phyloP scores from a whole-genome alignment of 2,888 invertebrate genomes.

The Halocaridina rubra region DNA sequence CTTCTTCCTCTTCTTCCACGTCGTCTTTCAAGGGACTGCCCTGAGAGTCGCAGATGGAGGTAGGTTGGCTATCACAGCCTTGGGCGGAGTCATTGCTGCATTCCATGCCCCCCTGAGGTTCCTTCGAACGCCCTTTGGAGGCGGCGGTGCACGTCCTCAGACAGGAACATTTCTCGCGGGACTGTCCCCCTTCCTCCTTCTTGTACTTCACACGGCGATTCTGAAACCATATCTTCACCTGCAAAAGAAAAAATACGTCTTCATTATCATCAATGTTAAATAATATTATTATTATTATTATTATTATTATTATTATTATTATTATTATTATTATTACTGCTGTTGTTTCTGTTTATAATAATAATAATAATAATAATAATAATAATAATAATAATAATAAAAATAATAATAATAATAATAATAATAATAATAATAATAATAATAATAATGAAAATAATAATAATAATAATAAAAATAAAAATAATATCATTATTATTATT shows the following conservation, averaged over 20 bases:
- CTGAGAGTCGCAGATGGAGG: not conserved
- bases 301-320: not conserved
- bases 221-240: slow-evolving; percentile 64
- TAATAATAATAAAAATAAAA: not conserved
- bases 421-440: not conserved
- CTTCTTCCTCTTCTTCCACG: not conserved
- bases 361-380: not conserved
- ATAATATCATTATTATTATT: not conserved
- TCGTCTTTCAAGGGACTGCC: not conserved
- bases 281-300: not conserved
- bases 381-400: not conserved
- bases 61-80: slow-evolving; percentile 1
- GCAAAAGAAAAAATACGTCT: not conserved
- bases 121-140: slow-evolving; percentile 65
- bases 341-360: not conserved
- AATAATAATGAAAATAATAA: not conserved
- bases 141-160: slow-evolving; percentile 43
- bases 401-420: not conserved
- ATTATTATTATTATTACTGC: not conserved
- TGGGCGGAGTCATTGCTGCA: not conserved
- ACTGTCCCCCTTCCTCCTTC: slow-evolving; percentile 61
- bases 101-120: slow-evolving; percentile 7
- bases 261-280: not conserved
- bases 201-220: slow-evolving; percentile 64
- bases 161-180: slow-evolving; percentile 54